phyloP scores from a whole-genome alignment of 2,888 invertebrate species.

The Drepana falcataria region DNA sequence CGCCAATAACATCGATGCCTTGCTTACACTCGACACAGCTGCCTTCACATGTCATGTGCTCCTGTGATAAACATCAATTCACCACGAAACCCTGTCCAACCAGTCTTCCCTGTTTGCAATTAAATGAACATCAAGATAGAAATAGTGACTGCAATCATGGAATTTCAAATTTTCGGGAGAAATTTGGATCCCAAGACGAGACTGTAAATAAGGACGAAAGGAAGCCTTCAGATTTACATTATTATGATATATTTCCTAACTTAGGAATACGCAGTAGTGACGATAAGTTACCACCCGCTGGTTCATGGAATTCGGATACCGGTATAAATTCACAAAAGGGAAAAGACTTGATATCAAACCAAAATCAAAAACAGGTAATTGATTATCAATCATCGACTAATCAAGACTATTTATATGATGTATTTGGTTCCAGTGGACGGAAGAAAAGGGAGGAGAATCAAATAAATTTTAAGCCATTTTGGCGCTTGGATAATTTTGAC shows the following conservation, averaged over 20 bases:
- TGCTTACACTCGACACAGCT: constrained; percentile 5
- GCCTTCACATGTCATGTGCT: constrained; percentile 23
- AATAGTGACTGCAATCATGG: background rate
- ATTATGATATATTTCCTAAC: constrained; percentile 43
- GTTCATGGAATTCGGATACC: constrained; percentile 15
- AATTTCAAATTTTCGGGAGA: constrained; percentile 17
- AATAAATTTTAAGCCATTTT: constrained; percentile 47
- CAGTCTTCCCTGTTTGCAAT: constrained; percentile 17
- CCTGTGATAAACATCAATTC: constrained; percentile 29
- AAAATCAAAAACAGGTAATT: constrained; percentile 35
- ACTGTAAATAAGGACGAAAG: constrained; percentile 17
- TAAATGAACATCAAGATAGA: background rate
- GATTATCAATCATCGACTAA: constrained; percentile 20
- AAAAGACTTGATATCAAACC: constrained; percentile 17
- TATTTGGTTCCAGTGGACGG: constrained; percentile 43
- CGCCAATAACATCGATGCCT: constrained; percentile 3
- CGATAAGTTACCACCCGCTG: constrained; percentile 13
- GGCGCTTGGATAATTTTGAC: constrained; percentile 49
- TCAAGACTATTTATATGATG: constrained; percentile 31
- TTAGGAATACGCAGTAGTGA: constrained; percentile 37
- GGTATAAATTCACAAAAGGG: constrained; percentile 12
- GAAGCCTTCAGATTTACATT: constrained; percentile 27
- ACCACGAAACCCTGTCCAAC: constrained; percentile 18
- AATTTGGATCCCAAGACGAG: constrained; percentile 20
- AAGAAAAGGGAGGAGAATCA: constrained; percentile 42